Evolutionary conservation across 2,113 vertebrate genomes (phyloP).

Genomic region (Pardalotus punctatus): DNA sequence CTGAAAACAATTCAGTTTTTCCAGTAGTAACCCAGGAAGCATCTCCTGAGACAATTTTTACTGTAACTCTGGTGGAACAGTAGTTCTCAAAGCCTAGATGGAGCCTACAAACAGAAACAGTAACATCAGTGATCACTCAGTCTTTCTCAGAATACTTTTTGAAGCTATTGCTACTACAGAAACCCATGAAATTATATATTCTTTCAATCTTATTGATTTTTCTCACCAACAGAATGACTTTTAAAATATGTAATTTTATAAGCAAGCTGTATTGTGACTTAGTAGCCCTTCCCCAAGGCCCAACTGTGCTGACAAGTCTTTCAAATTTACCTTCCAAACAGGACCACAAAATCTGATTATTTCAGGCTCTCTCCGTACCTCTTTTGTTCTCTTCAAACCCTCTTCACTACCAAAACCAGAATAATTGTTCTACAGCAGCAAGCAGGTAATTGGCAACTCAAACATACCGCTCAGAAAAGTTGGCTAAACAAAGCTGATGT

Average conservation of each 20-base stretch:
- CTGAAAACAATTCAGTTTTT: background rate
- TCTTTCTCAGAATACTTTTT: background rate
- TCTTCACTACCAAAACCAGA: background rate
- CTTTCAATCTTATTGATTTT: background rate
- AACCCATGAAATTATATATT: background rate
- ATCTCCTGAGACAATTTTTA: background rate
- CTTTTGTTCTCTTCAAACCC: background rate
- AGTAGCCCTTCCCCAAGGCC: background rate
- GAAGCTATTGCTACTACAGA: background rate
- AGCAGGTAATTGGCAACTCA: background rate
- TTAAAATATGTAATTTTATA: background rate
- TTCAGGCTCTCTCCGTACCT: background rate
- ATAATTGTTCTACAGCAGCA: background rate
- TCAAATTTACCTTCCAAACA: background rate
- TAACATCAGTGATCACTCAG: background rate
- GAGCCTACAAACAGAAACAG: background rate
- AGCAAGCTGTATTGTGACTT: background rate
- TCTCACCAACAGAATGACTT: background rate
- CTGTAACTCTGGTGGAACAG: background rate
- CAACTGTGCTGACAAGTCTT: background rate
- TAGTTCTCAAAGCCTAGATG: background rate
- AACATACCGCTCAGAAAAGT: background rate
- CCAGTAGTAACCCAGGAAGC: background rate
- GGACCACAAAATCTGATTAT: background rate
- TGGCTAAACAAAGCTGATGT: background rate